Percentiles rank a stretch among this genome's conserved stretches.
These are phyloP conservation scores for Jordanella pulchra DNA, from an alignment of 2,797 vertebrate species.

Conservation along the genomic window DNA sequence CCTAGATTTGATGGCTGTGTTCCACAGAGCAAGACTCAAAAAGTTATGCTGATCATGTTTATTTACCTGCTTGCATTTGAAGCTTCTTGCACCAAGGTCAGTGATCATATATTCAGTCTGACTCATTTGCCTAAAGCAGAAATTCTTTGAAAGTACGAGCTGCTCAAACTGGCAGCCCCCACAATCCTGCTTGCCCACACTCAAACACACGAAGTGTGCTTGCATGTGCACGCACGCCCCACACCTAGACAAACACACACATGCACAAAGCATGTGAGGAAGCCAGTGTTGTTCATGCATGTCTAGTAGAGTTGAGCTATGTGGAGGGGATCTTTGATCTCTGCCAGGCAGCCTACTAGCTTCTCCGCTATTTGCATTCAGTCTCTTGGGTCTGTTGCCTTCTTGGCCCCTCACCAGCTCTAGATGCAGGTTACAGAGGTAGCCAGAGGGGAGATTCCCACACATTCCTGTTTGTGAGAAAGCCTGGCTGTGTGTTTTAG, in stretches of 20 bases:
- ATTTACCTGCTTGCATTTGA: conserved; percentile 43
- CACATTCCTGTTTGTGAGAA: conserved; percentile 69
- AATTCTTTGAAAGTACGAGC: conserved; percentile 70
- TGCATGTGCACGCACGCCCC: conserved; percentile 26
- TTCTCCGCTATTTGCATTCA: conserved; percentile 70
- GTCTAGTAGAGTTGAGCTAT: conserved; percentile 68
- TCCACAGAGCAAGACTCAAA: neutral
- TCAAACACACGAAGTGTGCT: conserved; percentile 18
- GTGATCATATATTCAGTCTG: conserved; percentile 46
- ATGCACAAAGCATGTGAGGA: conserved; percentile 48
- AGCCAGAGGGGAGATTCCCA: conserved; percentile 77
- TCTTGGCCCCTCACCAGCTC: conserved; percentile 73
- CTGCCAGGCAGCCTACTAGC: conserved; percentile 65
- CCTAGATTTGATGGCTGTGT: neutral
- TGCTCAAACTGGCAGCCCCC: conserved; percentile 52
- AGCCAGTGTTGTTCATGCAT: conserved; percentile 69
- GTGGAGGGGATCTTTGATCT: conserved; percentile 74
- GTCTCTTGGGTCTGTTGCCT: conserved; percentile 72
- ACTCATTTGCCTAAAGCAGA: conserved; percentile 64
- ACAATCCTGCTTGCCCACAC: conserved; percentile 41
- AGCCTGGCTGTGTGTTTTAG: conserved; percentile 40
- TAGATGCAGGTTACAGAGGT: conserved; percentile 76
- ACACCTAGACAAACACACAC: conserved; percentile 58
- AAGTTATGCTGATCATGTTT: conserved; percentile 34
- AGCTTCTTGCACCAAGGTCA: conserved; percentile 50